Conservation (phyloP, 2,797 vertebrate species). For the Lindbergichthys nudifrons region DNA sequence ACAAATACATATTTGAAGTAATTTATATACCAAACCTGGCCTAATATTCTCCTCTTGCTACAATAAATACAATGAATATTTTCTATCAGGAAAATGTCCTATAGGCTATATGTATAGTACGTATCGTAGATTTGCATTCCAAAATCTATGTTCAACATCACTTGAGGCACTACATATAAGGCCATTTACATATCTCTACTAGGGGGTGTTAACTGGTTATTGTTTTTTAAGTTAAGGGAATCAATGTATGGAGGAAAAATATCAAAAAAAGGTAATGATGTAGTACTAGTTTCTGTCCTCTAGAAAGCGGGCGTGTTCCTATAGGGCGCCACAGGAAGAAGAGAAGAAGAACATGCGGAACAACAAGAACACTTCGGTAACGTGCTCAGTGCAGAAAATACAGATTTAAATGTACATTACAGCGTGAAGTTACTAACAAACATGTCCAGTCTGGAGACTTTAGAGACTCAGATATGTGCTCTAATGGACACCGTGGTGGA, state of each 20-base stretch:
- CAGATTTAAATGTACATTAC: accelerated
- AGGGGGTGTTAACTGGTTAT: no score
- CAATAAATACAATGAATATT: no score
- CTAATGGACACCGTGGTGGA: conserved; percentile 43
- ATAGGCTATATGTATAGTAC: no score
- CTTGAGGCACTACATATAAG: no score
- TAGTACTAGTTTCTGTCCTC: background rate
- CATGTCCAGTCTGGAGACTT: conserved; percentile 40
- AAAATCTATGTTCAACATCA: no score
- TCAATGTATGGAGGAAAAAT: background rate
- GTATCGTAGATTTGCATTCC: no score
- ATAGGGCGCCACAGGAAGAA: conserved; percentile 4
- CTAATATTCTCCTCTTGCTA: no score
- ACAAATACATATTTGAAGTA: no score
- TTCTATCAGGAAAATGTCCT: no score
- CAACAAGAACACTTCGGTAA: background rate
- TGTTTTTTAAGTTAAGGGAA: background rate
- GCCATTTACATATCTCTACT: no score
- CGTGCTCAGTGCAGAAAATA: accelerated
- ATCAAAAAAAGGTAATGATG: background rate
- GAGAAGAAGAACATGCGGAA: background rate
- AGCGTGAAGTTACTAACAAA: background rate
- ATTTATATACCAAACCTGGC: no score
- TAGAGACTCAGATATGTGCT: conserved; percentile 28
- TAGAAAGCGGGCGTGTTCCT: conserved; percentile 8